A percentile compares a stretch with the other conserved stretches of the same genome.
Conservation (phyloP, 2,113 vertebrate species). For the Trogon melanurus region DNA sequence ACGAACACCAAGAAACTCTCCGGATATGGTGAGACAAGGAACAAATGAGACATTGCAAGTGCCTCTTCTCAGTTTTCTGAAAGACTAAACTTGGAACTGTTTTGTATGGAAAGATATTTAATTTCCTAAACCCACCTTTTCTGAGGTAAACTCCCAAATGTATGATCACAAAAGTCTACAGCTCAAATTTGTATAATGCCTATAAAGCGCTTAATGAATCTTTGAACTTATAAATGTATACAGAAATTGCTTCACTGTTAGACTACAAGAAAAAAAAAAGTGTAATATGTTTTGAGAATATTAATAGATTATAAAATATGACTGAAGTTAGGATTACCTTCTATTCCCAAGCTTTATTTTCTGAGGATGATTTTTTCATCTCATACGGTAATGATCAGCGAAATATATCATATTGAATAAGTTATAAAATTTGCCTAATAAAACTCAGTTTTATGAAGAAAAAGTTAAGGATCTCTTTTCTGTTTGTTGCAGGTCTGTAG, state of each 20-base stretch:
- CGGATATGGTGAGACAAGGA: not conserved
- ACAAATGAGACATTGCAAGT: not conserved
- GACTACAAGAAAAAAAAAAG: not conserved
- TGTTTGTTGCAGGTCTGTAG: not conserved
- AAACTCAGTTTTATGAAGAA: not conserved
- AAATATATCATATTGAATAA: not conserved
- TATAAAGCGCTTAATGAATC: not conserved
- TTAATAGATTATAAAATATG: not conserved
- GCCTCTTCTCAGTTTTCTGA: not conserved
- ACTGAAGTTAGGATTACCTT: not conserved
- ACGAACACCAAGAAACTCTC: too few species aligned
- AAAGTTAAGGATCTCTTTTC: not conserved
- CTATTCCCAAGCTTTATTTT: not conserved
- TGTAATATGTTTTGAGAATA: not conserved
- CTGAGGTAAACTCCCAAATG: not conserved
- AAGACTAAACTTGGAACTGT: not conserved
- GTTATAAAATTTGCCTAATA: not conserved
- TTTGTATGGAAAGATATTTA: not conserved
- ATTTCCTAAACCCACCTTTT: not conserved
- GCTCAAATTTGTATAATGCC: accelerated
- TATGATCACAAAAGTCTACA: not conserved
- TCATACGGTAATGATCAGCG: not conserved
- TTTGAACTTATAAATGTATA: not conserved
- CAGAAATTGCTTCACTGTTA: not conserved
- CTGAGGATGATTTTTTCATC: not conserved